phyloP scores from a whole-genome alignment of 2,888 invertebrate species.

The Tachystola acroxantha region DNA sequence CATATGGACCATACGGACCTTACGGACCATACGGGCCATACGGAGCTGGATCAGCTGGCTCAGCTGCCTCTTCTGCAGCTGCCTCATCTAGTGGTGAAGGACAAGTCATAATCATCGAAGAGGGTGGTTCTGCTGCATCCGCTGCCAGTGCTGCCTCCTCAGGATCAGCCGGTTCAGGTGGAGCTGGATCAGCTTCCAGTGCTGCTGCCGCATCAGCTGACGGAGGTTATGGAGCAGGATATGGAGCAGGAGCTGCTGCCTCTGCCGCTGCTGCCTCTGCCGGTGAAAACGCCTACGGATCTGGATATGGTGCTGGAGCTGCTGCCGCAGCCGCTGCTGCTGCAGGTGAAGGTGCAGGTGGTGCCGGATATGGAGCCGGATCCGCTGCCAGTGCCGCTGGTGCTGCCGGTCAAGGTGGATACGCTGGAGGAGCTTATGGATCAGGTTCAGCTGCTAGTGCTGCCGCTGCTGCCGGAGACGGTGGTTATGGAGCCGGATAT shows the following conservation, averaged over 20 bases:
- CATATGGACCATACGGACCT: conserved; percentile 7
- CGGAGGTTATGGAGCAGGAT: conserved; percentile 2
- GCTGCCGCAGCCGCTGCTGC: conserved; percentile 4
- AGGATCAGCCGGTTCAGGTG: conserved; percentile 8
- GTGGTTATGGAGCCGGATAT: conserved; percentile 3
- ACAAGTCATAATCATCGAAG: too few relatives aligned
- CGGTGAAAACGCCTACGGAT: background rate
- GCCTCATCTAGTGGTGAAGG: background rate
- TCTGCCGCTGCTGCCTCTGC: conserved; percentile 1
- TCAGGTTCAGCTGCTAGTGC: conserved; percentile 3
- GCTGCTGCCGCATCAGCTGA: conserved; percentile 3
- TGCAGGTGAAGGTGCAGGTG: background rate
- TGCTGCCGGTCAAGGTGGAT: background rate
- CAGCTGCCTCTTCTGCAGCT: background rate
- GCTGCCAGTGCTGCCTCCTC: background rate
- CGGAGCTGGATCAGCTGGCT: conserved; percentile 1
- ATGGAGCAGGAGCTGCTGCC: conserved; percentile 1
- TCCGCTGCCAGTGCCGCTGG: background rate
- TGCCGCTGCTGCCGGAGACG: background rate
- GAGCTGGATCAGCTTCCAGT: conserved; percentile 2
- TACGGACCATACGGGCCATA: conserved; percentile 8
- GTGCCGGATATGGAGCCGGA: conserved; percentile 4
- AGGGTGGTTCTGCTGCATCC: background rate
- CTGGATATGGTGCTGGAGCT: background rate
- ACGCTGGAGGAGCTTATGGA: conserved; percentile 4